Base-by-base conservation (phyloP, 1,140 invertebrate genomes). In the Condylostylus longicornis region DNA sequence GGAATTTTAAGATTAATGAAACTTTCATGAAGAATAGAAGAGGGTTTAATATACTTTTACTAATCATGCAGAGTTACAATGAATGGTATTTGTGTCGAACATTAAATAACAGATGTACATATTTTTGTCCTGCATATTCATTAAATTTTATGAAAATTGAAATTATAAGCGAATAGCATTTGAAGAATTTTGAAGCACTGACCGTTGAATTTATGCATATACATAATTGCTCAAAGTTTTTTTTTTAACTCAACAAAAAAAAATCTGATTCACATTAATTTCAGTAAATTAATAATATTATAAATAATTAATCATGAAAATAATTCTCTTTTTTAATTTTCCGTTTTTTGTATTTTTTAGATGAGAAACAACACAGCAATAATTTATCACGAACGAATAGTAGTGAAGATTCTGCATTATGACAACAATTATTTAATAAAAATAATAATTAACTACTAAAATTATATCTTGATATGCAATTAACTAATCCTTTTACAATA, bases 381-480 rank as follows among this genome's bases (percentile, higher is more conserved):
- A 28, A 46, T 45, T 2, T 19, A 32, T 33, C 33, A 50, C 21
- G 48, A 43, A 14, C 48, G 51, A 55, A 35, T 27, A 50, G 45
- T 22, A 43, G 43, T 5, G 53, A 54, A 44, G 53, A 54, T 43
- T 51, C 37, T n/a, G 49, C 51, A 27, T 58, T 58, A 58, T 58
- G 55, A 58, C 55, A 58, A 40, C 55, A 58, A 33, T 50, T 58
- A 18, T 58, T 58, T 37, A 56, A 44, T 18, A 50, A 44, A 37
- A 42, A 49, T 17, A 58, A 54, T 37, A 58, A 58, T 48, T 58
- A 58, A 58, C 54, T 54, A 50, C 47, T 54, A 50, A 54, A 58
- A 58, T n/a, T n/a, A n/a, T n/a, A n/a, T n/a, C n/a, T n/a, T n/a
- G n/a, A n/a, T n/a, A n/a, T n/a, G n/a, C n/a, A n/a, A n/a, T n/a